Percentiles rank a stretch among this genome's conserved stretches.
Evolutionary conservation across 2,113 vertebrate species (phyloP).

Genomic region (Thryonomys swinderianus): DNA sequence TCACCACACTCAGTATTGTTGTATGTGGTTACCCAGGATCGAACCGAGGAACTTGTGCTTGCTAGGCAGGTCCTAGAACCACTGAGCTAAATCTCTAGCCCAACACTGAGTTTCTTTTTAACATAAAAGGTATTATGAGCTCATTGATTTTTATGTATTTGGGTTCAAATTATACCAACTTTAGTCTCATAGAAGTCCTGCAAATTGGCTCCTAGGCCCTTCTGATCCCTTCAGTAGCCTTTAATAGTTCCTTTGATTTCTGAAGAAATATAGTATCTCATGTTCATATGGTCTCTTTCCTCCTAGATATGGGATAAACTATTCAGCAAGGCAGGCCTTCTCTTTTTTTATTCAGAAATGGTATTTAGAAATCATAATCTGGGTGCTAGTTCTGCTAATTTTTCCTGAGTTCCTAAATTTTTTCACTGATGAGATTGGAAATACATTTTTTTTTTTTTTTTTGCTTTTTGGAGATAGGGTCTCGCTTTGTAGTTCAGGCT

Average conservation of each 20-base stretch:
- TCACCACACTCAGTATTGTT: too few relatives aligned
- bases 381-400: background rate
- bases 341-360: background rate
- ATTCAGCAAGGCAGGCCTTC: background rate
- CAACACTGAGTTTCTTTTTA: background rate
- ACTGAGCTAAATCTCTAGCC: background rate
- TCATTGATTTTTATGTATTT: background rate
- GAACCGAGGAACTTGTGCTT: too few relatives aligned
- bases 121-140: background rate
- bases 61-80: background rate
- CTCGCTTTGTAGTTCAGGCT: too few relatives aligned
- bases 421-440: background rate
- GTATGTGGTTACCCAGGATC: too few relatives aligned
- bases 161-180: background rate
- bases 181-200: background rate
- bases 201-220: background rate
- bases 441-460: too few relatives aligned
- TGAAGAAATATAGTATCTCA: background rate
- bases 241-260: background rate
- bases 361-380: background rate
- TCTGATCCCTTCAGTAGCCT: background rate
- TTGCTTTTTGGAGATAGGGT: too few relatives aligned
- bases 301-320: background rate
- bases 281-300: background rate
- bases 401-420: background rate